Base-by-base conservation (phyloP, 1,140 invertebrate species). In the Pseudomyrmex dendroicus region DNA sequence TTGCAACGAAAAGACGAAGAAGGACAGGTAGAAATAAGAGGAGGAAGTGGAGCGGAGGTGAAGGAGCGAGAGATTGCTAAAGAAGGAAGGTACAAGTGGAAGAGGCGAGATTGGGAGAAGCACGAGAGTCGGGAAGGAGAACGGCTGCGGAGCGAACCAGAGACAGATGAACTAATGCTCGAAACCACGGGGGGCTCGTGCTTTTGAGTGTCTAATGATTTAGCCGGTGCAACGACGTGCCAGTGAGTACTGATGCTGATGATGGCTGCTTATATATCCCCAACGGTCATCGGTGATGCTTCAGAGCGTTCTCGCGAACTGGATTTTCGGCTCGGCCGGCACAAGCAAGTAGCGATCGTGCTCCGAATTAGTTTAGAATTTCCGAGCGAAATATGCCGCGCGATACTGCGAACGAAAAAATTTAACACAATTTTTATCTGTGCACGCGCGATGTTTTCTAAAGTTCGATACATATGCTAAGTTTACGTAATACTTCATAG, bases 121-220 rank as follows among this genome's bases (percentile, higher is more conserved):
- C 74, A 84, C 63, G 25, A 72, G 77, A 20, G 74, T 86, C 74
- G 85, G 72, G 73, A 73, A 88, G 78, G 87, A 77, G 84, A 74
- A 89, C 80, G 90, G 90, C 89, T 89, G 89, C 89, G 88, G 90
- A 89, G 90, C 90, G 86, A 91, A 90, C 82, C 88, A 90, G 91
- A 93, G 92, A 94, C 92, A 91, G 92, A 93, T 93, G 91, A 94
- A 94, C 93, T 93, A 93, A 94, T 93, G 92, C 92, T 90, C 83
- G 85, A 84, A 92, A 89, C 92, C 80, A 84, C 91, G 78, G 92
- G 92, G 91, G 93, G 92, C 85, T 68, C 86, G 90, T 92, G 90
- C 90, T 93, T 91, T 91, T 89, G 90, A 92, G 85, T 89, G 83
- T 93, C 91, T 93, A 93, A 93, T 94, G 91, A 94, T 94, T 93